phyloP scores from a whole-genome alignment of 1,140 invertebrate genomes.

The Drosophila carrolli region DNA sequence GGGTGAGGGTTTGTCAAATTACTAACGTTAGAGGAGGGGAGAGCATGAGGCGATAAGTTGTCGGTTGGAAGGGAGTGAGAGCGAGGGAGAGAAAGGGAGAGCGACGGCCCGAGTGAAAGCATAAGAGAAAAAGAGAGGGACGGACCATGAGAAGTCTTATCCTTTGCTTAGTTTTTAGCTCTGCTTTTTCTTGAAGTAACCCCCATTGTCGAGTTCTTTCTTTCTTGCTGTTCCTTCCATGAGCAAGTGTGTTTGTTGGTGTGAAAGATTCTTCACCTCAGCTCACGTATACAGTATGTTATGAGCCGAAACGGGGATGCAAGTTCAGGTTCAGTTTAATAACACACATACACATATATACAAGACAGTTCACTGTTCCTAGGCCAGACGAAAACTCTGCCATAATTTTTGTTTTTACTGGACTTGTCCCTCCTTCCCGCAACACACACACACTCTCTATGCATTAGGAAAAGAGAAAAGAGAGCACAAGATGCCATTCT shows the following conservation, averaged over 20 bases:
- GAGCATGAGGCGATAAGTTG: too few relatives aligned
- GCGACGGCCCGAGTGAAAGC: constrained; percentile 5
- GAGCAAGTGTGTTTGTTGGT: constrained; percentile 1
- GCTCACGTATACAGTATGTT: constrained; percentile 10
- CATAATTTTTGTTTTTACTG: constrained; percentile 33
- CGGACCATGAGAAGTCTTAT: constrained; percentile 25
- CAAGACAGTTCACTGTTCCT: constrained; percentile 26
- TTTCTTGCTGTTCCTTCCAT: neutral
- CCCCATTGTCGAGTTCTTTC: constrained; percentile 42
- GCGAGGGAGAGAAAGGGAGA: neutral
- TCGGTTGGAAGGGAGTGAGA: too few relatives aligned
- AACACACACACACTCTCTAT: neutral
- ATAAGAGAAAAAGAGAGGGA: constrained; percentile 12
- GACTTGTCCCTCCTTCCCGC: constrained; percentile 18
- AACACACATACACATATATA: constrained; percentile 14
- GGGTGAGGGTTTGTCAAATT: constrained; percentile 1
- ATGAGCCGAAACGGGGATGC: constrained; percentile 18
- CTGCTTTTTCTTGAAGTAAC: constrained; percentile 59
- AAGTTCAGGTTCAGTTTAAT: constrained; percentile 49
- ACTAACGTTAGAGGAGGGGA: neutral
- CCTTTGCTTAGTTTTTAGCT: constrained; percentile 50
- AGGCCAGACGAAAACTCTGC: constrained; percentile 35
- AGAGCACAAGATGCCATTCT: constrained; percentile 57
- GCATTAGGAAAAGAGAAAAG: constrained; percentile 16
- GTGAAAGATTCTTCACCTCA: constrained; percentile 16